Evolutionary conservation across 2,888 invertebrate genomes (phyloP), one percentile per base, ranked within the genome.

Genomic region (Ophonus ardosiacus): DNA sequence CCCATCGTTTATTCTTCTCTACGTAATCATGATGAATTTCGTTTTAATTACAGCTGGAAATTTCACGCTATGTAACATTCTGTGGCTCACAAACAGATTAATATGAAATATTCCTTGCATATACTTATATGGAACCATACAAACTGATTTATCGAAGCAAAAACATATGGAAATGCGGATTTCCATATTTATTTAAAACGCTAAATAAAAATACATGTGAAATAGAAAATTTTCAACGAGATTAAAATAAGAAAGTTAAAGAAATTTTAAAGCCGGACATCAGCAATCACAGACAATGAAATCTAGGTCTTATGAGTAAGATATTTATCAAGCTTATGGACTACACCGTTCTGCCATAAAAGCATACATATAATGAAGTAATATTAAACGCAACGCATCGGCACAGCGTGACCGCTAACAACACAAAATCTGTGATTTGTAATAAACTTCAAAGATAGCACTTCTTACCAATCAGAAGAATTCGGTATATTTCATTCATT

Each of bases 161-260:
- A n/a, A 31, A 68, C 13, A 40, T 68, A 68, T 68, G 68, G 38
- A 68, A 68, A 68, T 68, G 15, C 7, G 7, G 15, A 63, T 63
- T 63, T 63, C 63, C 63, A 63, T 63, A 63, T n/a, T 68, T 38
- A n/a, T 38, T 63, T 63, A 63, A 63, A 38, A 38, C 15, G 38
- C 68, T 68, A 68, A 68, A 63, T 24, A 63, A 24, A 18, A 10
- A 63, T 3, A 24, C 24, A 63, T 68, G 38, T 24, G 38, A 43
- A 74, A 74, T 51, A 74, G 71, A 74, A 74, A 74, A 43, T 74
- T 74, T 74, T 43, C 71, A 43, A 40, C 13, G 15, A 24, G 71
- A 74, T 74, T 74, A 74, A 51, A 74, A 74, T 74, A 74, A 74
- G 71, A 74, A 74, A 74, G 71, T 74, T 74, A 43, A 74, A 43